Evolutionary conservation across 2,797 vertebrate species (phyloP).

Genomic region (Pseudochromis fuscus): DNA sequence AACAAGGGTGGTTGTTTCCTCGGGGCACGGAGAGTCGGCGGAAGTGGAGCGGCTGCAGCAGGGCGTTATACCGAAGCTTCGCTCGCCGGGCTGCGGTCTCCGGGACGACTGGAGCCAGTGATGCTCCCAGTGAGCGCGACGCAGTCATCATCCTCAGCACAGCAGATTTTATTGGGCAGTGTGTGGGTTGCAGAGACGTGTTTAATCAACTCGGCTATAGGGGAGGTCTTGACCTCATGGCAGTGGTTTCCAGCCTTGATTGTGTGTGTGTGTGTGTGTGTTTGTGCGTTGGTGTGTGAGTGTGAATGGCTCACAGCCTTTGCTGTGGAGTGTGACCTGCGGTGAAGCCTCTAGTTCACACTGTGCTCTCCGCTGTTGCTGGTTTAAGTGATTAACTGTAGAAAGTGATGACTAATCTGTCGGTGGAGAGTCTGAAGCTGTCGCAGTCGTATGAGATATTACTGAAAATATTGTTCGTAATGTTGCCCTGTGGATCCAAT

Average conservation of each 20-base stretch:
- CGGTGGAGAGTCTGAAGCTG: conserved; percentile 50
- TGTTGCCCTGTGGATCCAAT: conserved; percentile 44
- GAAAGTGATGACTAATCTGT: conserved; percentile 72
- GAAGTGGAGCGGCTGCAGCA: conserved; percentile 57
- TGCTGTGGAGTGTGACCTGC: conserved; percentile 72
- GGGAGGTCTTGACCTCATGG: conserved; percentile 75
- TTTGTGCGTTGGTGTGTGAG: conserved; percentile 35
- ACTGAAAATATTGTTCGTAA: conserved; percentile 23
- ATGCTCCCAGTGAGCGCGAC: conserved; percentile 58
- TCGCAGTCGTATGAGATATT: conserved; percentile 45
- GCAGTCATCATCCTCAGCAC: conserved; percentile 60
- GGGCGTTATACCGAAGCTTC: conserved; percentile 45
- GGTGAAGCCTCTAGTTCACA: conserved; percentile 71
- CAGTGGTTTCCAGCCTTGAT: conserved; percentile 58
- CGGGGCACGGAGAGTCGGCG: conserved; percentile 49
- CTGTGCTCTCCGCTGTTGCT: conserved; percentile 58
- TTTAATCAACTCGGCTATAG: conserved; percentile 73
- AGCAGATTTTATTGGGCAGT: conserved; percentile 67
- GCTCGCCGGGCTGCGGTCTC: conserved; percentile 30
- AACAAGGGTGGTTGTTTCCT: conserved; percentile 61
- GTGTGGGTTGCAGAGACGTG: conserved; percentile 70
- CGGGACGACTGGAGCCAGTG: conserved; percentile 51
- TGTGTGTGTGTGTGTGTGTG: conserved; percentile 38
- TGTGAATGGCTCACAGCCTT: conserved; percentile 63
- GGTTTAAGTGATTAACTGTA: conserved; percentile 68